A percentile compares a stretch with the other conserved stretches of the same genome.
Conservation (phyloP, 2,113 vertebrate species). For the Colaptes auratus region DNA sequence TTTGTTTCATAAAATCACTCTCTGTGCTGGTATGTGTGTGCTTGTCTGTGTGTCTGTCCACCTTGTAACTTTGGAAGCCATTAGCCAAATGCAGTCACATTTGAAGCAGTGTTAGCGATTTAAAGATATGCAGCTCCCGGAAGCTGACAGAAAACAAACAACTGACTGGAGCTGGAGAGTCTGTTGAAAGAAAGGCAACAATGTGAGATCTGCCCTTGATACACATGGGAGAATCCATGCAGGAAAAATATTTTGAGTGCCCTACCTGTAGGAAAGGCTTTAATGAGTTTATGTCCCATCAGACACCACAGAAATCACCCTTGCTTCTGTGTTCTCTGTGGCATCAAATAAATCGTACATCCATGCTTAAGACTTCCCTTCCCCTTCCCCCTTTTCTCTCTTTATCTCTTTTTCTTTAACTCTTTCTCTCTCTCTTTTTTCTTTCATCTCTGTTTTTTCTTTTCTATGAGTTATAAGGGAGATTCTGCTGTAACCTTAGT, state of each 20-base stretch:
- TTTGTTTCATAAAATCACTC: not conserved
- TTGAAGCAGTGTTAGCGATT: not conserved
- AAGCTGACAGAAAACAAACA: not conserved
- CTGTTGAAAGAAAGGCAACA: not conserved
- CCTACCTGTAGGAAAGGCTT: not conserved
- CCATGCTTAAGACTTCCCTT: not conserved
- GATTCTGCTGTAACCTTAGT: not conserved
- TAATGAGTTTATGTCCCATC: not conserved
- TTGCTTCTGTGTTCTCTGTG: not conserved
- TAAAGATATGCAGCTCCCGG: not conserved
- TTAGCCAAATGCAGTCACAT: slow-evolving; percentile 21
- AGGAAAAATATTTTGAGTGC: not conserved
- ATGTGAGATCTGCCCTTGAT: not conserved
- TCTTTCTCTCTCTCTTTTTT: not conserved
- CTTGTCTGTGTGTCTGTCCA: not conserved
- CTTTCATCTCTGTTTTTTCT: fast-evolving
- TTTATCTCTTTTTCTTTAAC: too few species aligned
- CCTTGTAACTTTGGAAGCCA: not conserved
- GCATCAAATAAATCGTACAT: not conserved
- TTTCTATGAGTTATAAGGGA: not conserved
- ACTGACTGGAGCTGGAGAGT: not conserved
- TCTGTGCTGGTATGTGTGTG: not conserved
- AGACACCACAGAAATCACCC: not conserved
- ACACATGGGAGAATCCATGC: not conserved
- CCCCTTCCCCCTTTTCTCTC: too few species aligned